These are phyloP conservation scores for Sinosuthora webbiana DNA, from an alignment of 2,113 vertebrate genomes.

Conservation along the genomic window DNA sequence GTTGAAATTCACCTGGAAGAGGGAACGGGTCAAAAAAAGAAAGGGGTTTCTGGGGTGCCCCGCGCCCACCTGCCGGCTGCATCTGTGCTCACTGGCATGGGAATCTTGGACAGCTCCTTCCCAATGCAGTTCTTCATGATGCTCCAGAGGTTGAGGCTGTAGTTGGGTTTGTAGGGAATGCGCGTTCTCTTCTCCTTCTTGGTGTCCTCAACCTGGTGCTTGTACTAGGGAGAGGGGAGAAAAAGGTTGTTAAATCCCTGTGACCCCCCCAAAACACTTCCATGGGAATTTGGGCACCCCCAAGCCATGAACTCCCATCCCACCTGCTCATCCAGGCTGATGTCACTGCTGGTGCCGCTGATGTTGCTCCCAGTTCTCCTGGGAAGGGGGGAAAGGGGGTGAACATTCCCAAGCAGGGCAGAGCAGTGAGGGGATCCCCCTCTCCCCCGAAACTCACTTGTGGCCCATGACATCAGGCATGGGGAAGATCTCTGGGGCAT, in stretches of 20 bases:
- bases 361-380: conserved; percentile 95
- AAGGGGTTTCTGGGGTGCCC: fast-evolving
- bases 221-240: conserved; percentile 45
- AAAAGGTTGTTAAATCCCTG: neutral
- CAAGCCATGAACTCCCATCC: neutral
- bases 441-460: conserved; percentile 76
- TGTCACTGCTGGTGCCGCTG: conserved; percentile 91
- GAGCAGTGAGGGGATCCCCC: neutral
- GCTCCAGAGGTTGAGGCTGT: conserved; percentile 95
- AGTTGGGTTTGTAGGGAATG: conserved; percentile 94
- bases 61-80: fast-evolving
- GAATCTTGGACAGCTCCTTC: conserved; percentile 95
- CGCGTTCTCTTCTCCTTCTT: conserved; percentile 83
- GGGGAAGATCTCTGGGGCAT: conserved; percentile 90
- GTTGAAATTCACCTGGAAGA: conserved; percentile 90
- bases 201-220: conserved; percentile 85
- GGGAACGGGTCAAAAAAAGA: neutral
- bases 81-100: conserved; percentile 83
- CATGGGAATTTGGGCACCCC: fast-evolving
- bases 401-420: fast-evolving
- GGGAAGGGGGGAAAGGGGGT: neutral
- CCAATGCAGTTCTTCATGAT: conserved; percentile 98
- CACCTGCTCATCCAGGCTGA: conserved; percentile 90
- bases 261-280: neutral
- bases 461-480: conserved; percentile 88